Evolutionary conservation across 2,888 invertebrate species (phyloP).

Genomic region (Ornithoptera alexandrae): DNA sequence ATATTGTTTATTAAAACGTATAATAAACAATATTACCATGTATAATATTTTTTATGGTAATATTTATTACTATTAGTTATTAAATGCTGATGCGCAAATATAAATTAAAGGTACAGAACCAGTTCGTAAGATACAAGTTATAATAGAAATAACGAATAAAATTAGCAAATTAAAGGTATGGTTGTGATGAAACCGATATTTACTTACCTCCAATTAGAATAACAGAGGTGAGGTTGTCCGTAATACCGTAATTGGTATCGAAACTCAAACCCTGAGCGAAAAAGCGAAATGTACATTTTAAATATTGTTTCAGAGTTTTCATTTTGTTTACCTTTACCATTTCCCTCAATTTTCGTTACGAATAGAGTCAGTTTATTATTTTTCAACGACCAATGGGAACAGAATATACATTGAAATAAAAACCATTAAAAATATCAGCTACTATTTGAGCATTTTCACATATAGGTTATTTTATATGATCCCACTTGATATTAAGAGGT

Average conservation of each 20-base stretch:
- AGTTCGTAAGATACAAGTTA: too few relatives aligned
- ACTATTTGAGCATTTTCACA: not conserved
- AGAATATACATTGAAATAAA: constrained; percentile 4
- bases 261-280: constrained; percentile 85
- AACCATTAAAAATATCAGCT: not conserved
- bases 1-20: too few relatives aligned
- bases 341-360: constrained; percentile 2
- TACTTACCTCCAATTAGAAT: constrained; percentile 91
- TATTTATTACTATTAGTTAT: too few relatives aligned
- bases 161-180: not conserved
- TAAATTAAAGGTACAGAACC: too few relatives aligned
- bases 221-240: constrained; percentile 91
- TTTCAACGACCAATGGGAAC: constrained; percentile 4
- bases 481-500: not conserved
- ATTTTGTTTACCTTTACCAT: constrained; percentile 6
- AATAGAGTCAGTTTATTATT: constrained; percentile 9
- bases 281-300: constrained; percentile 32
- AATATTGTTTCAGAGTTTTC: constrained; percentile 1
- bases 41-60: too few relatives aligned
- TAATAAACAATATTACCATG: too few relatives aligned
- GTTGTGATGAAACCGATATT: not conserved
- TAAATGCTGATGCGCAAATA: too few relatives aligned
- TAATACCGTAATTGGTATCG: constrained; percentile 92
- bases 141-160: not conserved
- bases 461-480: not conserved